phyloP scores from a whole-genome alignment of 35 echinoderm and acorn worm species.

The Ptychodera flava region DNA sequence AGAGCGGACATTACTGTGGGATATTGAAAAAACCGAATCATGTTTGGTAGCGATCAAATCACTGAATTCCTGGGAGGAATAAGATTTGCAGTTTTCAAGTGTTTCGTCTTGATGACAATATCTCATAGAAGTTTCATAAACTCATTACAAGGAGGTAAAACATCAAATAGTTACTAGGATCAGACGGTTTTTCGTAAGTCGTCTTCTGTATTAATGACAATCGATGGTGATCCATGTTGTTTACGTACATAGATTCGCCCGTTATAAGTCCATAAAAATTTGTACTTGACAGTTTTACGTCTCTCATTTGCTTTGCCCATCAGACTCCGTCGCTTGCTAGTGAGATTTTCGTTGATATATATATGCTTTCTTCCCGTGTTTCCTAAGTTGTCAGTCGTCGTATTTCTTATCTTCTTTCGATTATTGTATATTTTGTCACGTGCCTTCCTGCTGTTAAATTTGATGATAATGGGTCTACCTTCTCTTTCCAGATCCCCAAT shows the following conservation, averaged over 20 bases:
- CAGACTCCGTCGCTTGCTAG: neutral
- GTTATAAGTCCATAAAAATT: neutral
- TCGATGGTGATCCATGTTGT: neutral
- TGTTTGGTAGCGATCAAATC: neutral
- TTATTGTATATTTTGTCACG: neutral
- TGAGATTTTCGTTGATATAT: neutral
- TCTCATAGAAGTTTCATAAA: too few species aligned
- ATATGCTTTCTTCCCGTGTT: neutral
- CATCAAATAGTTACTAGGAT: neutral
- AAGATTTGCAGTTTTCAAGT: neutral
- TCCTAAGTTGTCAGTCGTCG: neutral
- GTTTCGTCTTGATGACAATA: too few species aligned
- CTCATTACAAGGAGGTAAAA: neutral
- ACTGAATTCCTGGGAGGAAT: neutral
- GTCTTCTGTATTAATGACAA: neutral
- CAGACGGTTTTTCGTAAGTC: neutral
- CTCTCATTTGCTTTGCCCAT: neutral
- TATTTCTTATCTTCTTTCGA: neutral
- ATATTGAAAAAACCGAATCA: neutral
- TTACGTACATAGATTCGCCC: neutral
- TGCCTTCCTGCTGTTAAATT: neutral
- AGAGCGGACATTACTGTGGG: neutral
- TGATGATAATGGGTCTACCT: neutral
- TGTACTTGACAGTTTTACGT: neutral
- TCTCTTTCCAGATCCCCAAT: neutral